Percentiles rank a stretch among this genome's conserved stretches.
phyloP scores from a whole-genome alignment of 2,888 invertebrate species.

The Sceliomorpha sp. region DNA sequence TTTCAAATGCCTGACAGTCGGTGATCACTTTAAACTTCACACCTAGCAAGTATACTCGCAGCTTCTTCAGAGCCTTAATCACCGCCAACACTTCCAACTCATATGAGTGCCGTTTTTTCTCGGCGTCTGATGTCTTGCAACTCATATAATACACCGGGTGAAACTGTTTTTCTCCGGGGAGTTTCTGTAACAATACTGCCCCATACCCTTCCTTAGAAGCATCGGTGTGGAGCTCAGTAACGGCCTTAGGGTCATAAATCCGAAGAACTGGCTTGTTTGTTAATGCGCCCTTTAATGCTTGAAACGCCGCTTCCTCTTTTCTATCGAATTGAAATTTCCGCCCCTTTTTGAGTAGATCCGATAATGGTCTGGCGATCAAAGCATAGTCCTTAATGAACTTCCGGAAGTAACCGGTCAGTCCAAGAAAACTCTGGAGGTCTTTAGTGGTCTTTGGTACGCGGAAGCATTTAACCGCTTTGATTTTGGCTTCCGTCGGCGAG shows the following conservation, averaged over 20 bases:
- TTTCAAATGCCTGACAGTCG: too few species aligned
- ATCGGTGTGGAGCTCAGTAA: too few species aligned
- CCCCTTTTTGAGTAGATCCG: constrained; percentile 26
- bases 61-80: constrained; percentile 59
- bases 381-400: constrained; percentile 67
- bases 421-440: constrained; percentile 66
- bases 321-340: constrained; percentile 19
- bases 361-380: constrained; percentile 39
- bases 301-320: constrained; percentile 22
- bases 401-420: constrained; percentile 69
- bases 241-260: too few species aligned
- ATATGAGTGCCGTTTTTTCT: constrained; percentile 59
- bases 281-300: constrained; percentile 6
- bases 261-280: constrained; percentile 1
- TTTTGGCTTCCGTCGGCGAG: constrained; percentile 60
- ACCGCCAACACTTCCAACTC: constrained; percentile 62
- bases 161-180: constrained; percentile 53
- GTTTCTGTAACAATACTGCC: too few species aligned
- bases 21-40: too few species aligned
- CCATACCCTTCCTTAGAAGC: too few species aligned
- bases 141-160: constrained; percentile 60
- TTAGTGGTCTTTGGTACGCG: constrained; percentile 55
- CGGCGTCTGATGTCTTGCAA: too few species aligned
- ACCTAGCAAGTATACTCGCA: too few species aligned
- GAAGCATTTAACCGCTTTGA: constrained; percentile 59